These are phyloP conservation scores for Latrodectus hesperus DNA, from an alignment of 2,888 invertebrate genomes.

Conservation along the genomic window DNA sequence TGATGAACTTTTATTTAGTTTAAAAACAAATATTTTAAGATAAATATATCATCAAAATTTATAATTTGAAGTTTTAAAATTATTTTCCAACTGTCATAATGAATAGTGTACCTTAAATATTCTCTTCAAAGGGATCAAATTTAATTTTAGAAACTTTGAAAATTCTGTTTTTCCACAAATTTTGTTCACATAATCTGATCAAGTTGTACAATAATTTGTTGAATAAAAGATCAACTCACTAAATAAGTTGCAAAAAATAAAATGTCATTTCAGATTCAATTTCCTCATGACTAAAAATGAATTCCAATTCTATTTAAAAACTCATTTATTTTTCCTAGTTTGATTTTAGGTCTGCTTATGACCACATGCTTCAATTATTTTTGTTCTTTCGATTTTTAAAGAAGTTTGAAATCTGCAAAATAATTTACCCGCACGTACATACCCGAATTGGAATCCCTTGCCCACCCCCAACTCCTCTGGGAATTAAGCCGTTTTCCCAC, in stretches of 20 bases:
- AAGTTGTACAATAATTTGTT: too few relatives aligned
- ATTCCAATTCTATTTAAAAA: slow-evolving; percentile 62
- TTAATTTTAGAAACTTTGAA: too few relatives aligned
- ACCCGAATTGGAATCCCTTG: not conserved
- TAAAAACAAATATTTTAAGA: too few relatives aligned
- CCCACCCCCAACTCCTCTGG: not conserved
- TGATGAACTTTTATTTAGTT: too few relatives aligned
- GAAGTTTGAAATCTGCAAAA: slow-evolving; percentile 17
- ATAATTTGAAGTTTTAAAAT: too few relatives aligned
- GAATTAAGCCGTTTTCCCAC: slow-evolving; percentile 31
- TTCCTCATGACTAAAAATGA: not conserved
- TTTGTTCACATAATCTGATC: too few relatives aligned
- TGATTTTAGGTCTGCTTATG: not conserved
- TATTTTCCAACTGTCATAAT: too few relatives aligned
- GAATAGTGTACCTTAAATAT: too few relatives aligned
- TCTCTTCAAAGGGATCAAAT: too few relatives aligned
- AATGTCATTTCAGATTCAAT: not conserved
- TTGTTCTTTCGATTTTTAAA: not conserved
- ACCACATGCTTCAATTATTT: too few relatives aligned
- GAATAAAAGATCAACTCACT: not conserved
- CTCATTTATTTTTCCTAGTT: slow-evolving; percentile 44
- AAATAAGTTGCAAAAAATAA: not conserved
- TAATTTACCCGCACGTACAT: not conserved
- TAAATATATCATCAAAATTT: too few relatives aligned
- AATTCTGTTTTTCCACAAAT: too few relatives aligned